Conservation (phyloP, 2,797 vertebrate species). For the Gymnoscopelus braueri region DNA sequence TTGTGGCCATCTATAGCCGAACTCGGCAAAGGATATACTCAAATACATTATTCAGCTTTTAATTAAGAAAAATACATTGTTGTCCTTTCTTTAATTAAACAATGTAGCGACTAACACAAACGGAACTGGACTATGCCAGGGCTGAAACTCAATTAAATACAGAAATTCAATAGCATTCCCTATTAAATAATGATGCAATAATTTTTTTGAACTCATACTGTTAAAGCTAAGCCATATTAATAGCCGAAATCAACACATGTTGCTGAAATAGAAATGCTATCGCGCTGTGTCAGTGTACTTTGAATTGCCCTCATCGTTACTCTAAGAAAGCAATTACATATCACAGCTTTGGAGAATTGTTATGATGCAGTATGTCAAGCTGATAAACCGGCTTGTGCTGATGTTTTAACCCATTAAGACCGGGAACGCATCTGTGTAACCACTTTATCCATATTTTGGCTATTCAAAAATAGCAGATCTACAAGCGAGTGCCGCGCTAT, state of each 20-base stretch:
- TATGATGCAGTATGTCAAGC: slow-evolving; percentile 19
- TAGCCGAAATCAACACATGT: slow-evolving; percentile 33
- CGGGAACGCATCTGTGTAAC: too few relatives aligned
- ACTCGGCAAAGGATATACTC: too few relatives aligned
- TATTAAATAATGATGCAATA: slow-evolving; percentile 40
- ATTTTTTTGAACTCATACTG: slow-evolving; percentile 39
- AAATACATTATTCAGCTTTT: too few relatives aligned
- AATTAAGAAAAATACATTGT: too few relatives aligned
- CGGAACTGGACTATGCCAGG: neutral
- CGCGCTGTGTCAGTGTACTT: slow-evolving; percentile 15
- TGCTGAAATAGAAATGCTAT: slow-evolving; percentile 47
- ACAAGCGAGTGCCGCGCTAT: too few relatives aligned
- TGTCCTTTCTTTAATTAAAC: neutral
- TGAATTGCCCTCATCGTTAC: slow-evolving; percentile 4
- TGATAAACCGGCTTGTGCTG: slow-evolving; percentile 34
- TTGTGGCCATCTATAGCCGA: too few relatives aligned
- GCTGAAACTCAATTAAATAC: neutral
- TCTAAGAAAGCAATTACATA: slow-evolving; percentile 16
- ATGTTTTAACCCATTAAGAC: slow-evolving; percentile 17
- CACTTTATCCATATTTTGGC: too few relatives aligned
- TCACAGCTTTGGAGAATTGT: slow-evolving; percentile 22
- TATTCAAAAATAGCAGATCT: too few relatives aligned
- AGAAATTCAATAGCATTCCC: neutral
- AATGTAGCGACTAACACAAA: neutral
- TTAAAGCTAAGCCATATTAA: slow-evolving; percentile 31